Percentiles rank a stretch among this genome's conserved stretches.
Evolutionary conservation across 1,140 invertebrate species (phyloP).

Genomic region (Trachymyrmex septentrionalis): DNA sequence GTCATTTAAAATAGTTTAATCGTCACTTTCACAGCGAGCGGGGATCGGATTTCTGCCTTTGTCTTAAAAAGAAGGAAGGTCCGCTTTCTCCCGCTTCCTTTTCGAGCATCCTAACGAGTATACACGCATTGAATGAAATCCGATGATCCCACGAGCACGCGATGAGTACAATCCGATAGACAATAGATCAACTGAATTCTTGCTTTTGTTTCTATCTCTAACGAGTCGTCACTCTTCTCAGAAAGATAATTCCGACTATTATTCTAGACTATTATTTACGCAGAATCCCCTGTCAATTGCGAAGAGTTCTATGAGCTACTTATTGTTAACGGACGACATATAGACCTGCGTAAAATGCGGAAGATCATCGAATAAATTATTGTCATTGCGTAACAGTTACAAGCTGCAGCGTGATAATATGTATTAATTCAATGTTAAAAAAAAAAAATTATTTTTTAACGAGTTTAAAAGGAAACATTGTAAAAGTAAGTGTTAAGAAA

Average conservation of each 20-base stretch:
- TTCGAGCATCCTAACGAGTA: not conserved
- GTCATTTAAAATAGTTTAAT: constrained; percentile 12
- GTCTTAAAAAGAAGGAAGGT: constrained; percentile 27
- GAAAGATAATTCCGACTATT: constrained; percentile 63
- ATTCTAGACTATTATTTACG: not conserved
- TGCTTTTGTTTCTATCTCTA: constrained; percentile 38
- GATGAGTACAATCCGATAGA: constrained; percentile 21
- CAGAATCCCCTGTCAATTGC: constrained; percentile 39
- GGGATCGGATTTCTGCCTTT: constrained; percentile 27
- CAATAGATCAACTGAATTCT: constrained; percentile 8
- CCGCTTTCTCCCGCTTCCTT: constrained; percentile 49
- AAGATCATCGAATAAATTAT: not conserved
- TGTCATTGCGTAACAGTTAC: constrained; percentile 8
- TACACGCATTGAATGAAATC: constrained; percentile 32
- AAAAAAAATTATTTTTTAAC: not conserved
- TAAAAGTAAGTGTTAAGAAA: too few relatives aligned
- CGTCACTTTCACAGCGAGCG: constrained; percentile 25
- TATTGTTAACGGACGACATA: not conserved
- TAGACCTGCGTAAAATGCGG: constrained; percentile 13
- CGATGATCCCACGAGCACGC: constrained; percentile 18
- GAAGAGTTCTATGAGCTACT: constrained; percentile 31
- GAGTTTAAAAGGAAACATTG: not conserved
- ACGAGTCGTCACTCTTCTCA: constrained; percentile 45
- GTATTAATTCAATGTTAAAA: not conserved
- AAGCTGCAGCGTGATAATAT: not conserved